Evolutionary conservation across 2,797 vertebrate genomes (phyloP), one percentile per base, ranked within the genome.

Genomic region (Sphenodon punctatus): DNA sequence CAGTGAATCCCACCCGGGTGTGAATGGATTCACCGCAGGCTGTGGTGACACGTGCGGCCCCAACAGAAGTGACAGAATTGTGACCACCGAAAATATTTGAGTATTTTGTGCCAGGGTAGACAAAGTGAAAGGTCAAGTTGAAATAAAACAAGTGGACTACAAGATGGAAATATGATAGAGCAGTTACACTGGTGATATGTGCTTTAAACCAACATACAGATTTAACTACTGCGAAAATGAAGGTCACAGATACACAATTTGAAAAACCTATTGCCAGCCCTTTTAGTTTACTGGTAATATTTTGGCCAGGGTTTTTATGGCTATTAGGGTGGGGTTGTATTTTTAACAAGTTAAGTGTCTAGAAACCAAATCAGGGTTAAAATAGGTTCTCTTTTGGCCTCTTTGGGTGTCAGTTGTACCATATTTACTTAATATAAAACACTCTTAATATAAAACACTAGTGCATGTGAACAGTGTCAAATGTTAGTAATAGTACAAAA

Each of bases 321-420:
- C 49, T 27, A 4, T 16, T 51, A n/a, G 8, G 16, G 25, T 30
- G 27, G 53, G 53, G 53, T 14, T 53, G 56, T 2, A 56, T 34
- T 58, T 14, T 25, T 49, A 0, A 0, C 0, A 58, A 23, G 36
- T 72, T 43, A 68, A 38, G 5, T 5, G 25, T 9, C 0, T 20
- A 56, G 11, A 56, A 34, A 22, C 53, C 15, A 30, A 19, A 32
- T 22, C 34, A 20, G 19, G 32, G 10, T 27, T 15, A 53, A 53
- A 53, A 30, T 58, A 14, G 20, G 13, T 12, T 12, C 56, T 32
- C 27, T 34, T 60, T 32, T 39, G 59, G 13, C 53, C 9, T 20
- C 2, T 2, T 60, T 66, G 48, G 13, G n/a, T 51, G n/a, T 27
- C 46, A 10, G 34, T 34, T 0, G 0, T 32, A 25, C 36, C 27